Percentiles rank a stretch among this genome's conserved stretches.
Conservation (phyloP, 2,888 invertebrate genomes). For the Subacronicta megacephala region DNA sequence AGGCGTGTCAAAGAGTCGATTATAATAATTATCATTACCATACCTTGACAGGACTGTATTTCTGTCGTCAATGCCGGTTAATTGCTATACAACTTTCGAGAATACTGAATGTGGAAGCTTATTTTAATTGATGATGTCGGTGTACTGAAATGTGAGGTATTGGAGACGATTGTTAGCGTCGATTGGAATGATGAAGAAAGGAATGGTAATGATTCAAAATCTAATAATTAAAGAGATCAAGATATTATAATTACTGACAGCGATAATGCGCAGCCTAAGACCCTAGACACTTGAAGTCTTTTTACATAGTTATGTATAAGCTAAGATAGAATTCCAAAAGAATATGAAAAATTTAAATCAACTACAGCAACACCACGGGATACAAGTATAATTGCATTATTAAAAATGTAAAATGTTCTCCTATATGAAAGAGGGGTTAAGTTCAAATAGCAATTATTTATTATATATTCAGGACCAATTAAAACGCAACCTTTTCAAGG, state of each 20-base stretch:
- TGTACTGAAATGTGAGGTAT: constrained; percentile 7
- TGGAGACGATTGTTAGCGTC: constrained; percentile 10
- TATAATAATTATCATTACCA: constrained; percentile 58
- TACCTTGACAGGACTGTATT: constrained; percentile 40
- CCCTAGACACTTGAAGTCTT: no score
- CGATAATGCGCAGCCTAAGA: no score
- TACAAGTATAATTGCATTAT: no score
- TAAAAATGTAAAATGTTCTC: no score
- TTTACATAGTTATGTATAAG: no score
- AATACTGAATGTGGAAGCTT: constrained; percentile 34
- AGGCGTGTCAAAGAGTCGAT: constrained; percentile 52
- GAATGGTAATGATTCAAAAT: background rate
- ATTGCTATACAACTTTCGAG: constrained; percentile 52
- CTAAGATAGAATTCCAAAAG: no score
- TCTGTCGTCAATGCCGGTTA: constrained; percentile 45
- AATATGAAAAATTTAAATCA: no score
- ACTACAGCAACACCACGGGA: no score
- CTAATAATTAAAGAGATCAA: no score
- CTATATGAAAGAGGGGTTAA: background rate
- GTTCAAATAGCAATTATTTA: constrained; percentile 3
- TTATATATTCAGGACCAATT: constrained; percentile 19
- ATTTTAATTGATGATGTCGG: constrained; percentile 40
- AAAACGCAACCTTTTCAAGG: constrained; percentile 26
- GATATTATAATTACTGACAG: no score
- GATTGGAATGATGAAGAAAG: constrained; percentile 1